Evolutionary conservation across 2,113 vertebrate genomes (phyloP), one percentile per base, ranked within the genome.

Genomic region (Cichladusa arquata): DNA sequence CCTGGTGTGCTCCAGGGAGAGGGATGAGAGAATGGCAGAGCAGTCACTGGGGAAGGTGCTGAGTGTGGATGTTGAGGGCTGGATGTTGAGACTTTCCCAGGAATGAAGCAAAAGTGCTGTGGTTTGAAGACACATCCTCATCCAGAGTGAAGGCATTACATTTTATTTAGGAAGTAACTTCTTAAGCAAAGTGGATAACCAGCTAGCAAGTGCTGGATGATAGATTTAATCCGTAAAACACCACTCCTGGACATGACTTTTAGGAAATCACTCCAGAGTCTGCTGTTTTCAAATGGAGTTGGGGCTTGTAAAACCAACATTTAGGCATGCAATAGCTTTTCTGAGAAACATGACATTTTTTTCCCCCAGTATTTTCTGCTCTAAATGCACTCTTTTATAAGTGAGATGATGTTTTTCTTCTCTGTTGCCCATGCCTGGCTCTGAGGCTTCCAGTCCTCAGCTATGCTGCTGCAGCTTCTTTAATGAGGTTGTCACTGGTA

Each of bases 401-500:
- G 26, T 9, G 29, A 62, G 86, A 58, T 47, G 4, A 53, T 13
- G 11, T 62, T 91, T 91, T 70, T 16, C 24, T 40, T 61, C 56
- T 53, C 56, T 77, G 11, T 6, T 88, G 15, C n/a, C 31, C 58
- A 22, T 65, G 45, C n/a, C 42, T 66, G 36, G 5, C 14, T 62
- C 31, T 66, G 81, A 62, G 56, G 38, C 1, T 83, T 19, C 38
- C 33, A 86, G 18, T 13, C 12, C 76, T 80, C 77, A 76, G 3
- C 38, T 22, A 8, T 4, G 5, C 38, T 66, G 42, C 7, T 54
- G 38, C 17, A 74, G 18, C 34, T 77, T 42, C 60, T 86, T 81
- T 70, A 54, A 71, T 5, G 42, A 86, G 29, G 17, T 44, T 84
- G 72, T 13, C 1, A 0, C 33, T 0, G 1, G 33, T 16, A 9